Percentiles rank a stretch among this genome's conserved stretches.
These are phyloP conservation scores for Anadara kagoshimensis DNA, from an alignment of 1,140 invertebrate species.

Conservation along the genomic window DNA sequence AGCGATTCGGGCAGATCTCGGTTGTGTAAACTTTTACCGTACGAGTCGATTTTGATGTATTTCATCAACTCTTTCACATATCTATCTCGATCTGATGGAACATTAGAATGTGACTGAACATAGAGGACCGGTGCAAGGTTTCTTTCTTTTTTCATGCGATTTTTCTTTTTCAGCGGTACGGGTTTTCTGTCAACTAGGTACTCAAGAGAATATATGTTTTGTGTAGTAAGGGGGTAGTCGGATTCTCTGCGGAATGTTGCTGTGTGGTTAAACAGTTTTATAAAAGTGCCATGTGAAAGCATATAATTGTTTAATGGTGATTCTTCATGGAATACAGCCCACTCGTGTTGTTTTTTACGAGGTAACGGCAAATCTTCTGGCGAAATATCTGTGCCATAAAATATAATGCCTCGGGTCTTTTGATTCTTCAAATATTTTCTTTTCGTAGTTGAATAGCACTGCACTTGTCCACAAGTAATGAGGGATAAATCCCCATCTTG, in stretches of 20 bases:
- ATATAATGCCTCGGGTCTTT: slow-evolving; percentile 77
- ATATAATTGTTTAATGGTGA: slow-evolving; percentile 88
- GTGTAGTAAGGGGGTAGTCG: slow-evolving; percentile 83
- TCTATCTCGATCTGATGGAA: slow-evolving; percentile 84
- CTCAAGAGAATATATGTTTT: slow-evolving; percentile 80
- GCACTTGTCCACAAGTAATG: slow-evolving; percentile 71
- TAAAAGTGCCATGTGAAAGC: slow-evolving; percentile 76
- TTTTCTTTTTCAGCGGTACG: slow-evolving; percentile 78
- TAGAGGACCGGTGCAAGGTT: slow-evolving; percentile 82
- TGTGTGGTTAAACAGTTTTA: slow-evolving; percentile 84
- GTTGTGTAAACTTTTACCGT: slow-evolving; percentile 71
- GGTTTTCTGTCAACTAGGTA: slow-evolving; percentile 78
- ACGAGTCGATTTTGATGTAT: slow-evolving; percentile 77
- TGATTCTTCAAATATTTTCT: slow-evolving; percentile 65
- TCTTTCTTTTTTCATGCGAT: slow-evolving; percentile 70
- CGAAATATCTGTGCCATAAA: slow-evolving; percentile 84
- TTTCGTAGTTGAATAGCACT: slow-evolving; percentile 77
- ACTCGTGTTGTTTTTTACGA: slow-evolving; percentile 77
- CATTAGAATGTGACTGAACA: slow-evolving; percentile 86
- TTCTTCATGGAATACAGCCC: slow-evolving; percentile 90
- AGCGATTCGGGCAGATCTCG: slow-evolving; percentile 79
- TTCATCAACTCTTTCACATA: slow-evolving; percentile 85
- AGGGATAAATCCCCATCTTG: slow-evolving; percentile 24
- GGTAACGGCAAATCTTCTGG: slow-evolving; percentile 83
- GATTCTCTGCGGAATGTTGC: slow-evolving; percentile 87